phyloP scores from a whole-genome alignment of 2,797 vertebrate genomes.

The Chiloscyllium punctatum region DNA sequence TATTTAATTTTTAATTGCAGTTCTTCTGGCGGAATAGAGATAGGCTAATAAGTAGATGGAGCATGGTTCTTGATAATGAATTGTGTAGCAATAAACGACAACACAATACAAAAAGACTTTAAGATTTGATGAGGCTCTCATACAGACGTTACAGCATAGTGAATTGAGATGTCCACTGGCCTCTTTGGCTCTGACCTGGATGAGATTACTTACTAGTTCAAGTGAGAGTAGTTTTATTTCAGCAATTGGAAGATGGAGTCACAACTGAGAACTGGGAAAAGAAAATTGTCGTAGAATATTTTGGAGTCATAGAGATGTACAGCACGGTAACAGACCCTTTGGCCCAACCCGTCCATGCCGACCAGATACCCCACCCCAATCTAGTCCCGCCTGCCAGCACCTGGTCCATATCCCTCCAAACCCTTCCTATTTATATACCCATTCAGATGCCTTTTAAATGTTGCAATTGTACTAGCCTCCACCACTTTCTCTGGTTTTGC shows the following conservation, averaged over 20 bases:
- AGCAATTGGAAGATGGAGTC: neutral
- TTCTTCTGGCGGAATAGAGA: neutral
- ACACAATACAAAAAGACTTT: neutral
- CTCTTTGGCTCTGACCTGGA: neutral
- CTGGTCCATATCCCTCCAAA: too few species aligned
- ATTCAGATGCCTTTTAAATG: too few species aligned
- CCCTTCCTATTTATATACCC: too few species aligned
- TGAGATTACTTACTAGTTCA: neutral
- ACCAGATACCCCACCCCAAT: too few species aligned
- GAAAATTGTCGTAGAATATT: neutral
- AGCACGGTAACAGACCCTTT: too few species aligned
- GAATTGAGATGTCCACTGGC: neutral
- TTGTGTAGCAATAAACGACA: neutral
- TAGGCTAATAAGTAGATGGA: neutral
- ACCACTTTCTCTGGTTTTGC: neutral
- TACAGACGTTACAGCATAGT: too few species aligned
- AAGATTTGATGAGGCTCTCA: neutral
- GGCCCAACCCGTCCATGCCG: too few species aligned
- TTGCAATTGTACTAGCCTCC: too few species aligned
- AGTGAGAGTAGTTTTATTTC: too few species aligned
- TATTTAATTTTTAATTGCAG: constrained; percentile 1
- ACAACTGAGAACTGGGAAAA: neutral
- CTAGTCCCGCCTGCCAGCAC: too few species aligned
- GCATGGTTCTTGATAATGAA: neutral
- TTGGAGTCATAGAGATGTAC: neutral